Evolutionary conservation across 1,140 invertebrate species (phyloP), one percentile per base, ranked within the genome.

Genomic region (Spodoptera frugiperda): DNA sequence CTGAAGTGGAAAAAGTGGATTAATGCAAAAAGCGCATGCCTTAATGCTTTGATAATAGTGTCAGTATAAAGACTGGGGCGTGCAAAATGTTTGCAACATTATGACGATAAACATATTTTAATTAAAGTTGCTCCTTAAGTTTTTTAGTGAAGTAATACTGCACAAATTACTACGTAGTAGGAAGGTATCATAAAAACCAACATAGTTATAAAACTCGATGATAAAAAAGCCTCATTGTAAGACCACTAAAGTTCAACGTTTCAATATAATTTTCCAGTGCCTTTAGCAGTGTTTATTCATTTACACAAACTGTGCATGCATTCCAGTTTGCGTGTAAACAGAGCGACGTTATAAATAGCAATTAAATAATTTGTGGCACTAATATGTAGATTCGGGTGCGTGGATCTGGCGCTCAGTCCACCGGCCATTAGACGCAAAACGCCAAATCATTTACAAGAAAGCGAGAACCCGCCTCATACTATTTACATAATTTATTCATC

Each of bases 401-500:
- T 88, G 84, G 84, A 88, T 76, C 84, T 72, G 72, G 76, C 57
- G 84, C 80, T 80, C 87, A 84, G 91, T 82, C 68, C 67, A 75
- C 55, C 84, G 82, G 82, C 89, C 87, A 91, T 91, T 92, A 91
- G 81, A 88, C 78, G 82, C 84, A 88, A 92, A 93, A 89, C 91
- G 88, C 85, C 91, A 90, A 92, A 91, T 89, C 91, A 93, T 93
- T 91, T 93, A 92, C 91, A 89, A 93, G 90, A 91, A 91, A 93
- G 90, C 91, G 89, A 90, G 91, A 92, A 87, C 88, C 89, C 87
- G 86, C 88, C 87, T 89, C 81, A 83, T 86, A 86, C 80, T 91
- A 92, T 93, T 93, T 92, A 93, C 91, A 92, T 93, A 93, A 93
- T 93, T 93, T 93, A 93, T 93, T 90, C 91, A 88, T 68, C 73